Evolutionary conservation across 2,113 vertebrate genomes (phyloP), one percentile per base, ranked within the genome.

Genomic region (Equus przewalskii): DNA sequence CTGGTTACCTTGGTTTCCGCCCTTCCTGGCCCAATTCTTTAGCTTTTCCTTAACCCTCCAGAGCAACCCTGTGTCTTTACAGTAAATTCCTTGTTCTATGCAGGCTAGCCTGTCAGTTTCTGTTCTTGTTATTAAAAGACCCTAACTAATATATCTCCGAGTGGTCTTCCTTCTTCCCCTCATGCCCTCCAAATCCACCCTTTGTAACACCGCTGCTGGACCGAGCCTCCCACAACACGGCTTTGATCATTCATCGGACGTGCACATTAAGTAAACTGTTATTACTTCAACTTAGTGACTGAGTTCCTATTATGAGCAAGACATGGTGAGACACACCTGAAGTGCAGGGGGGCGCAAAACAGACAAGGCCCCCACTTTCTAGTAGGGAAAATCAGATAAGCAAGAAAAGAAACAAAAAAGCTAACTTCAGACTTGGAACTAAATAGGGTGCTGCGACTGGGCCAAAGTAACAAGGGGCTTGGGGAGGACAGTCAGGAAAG

Each of bases 71-170:
- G 10, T 22, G 24, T 36, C 82, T 94, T 70, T 65, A 79, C 4
- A 94, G 80, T 54, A 54, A 84, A 86, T n/a, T 85, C 19, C 64
- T 89, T 76, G 89, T 81, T 65, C 54, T 75, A 75, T 49, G 91
- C 51, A 88, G 80, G 67, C 33, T 56, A 78, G 26, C 33, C 24
- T 36, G 54, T 33, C 46, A 51, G 84, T 83, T 92, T 91, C 76
- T 87, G 79, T 80, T 72, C 86, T 91, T 33, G 19, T 44, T 91
- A 87, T 15, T n/a, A 65, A 75, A 89, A 15, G 87, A 76, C 24
- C 44, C 86, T 60, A 70, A 81, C 19, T 24, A 56, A 78, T 30
- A 7, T 30, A 28, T 78, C 79, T 85, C 67, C 84, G n/a, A 6
- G 46, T 78, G 89, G 67, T 67, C 30, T 3, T 65, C 49, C 33